Percentiles rank a stretch among this genome's conserved stretches.
Evolutionary conservation across 53 echinoderm and acorn worm species (phyloP).

Genomic region (Patiria pectinifera): DNA sequence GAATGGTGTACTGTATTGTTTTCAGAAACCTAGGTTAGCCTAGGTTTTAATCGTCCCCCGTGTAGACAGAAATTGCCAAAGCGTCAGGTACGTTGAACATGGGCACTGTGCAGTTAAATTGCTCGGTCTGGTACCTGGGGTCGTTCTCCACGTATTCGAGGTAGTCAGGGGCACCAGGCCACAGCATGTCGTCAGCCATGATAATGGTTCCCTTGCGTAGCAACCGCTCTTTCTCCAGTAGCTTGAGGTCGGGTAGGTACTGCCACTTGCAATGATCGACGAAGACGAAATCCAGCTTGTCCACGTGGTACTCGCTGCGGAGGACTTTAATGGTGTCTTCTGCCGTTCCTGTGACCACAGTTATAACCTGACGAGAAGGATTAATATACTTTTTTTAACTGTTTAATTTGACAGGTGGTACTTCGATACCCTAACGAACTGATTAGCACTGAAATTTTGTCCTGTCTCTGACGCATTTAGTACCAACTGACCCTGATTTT

Average conservation of each 20-base stretch:
- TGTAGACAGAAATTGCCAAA: background rate
- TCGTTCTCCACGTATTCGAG: conserved; percentile 52
- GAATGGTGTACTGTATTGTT: no score
- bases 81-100: background rate
- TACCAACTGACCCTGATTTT: no score
- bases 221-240: conserved; percentile 46
- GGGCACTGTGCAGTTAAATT: background rate
- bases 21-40: no score
- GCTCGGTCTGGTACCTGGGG: conserved; percentile 8
- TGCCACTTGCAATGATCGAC: conserved; percentile 65
- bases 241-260: conserved; percentile 66
- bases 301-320: conserved; percentile 10
- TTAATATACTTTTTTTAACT: no score
- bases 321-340: conserved; percentile 11
- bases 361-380: background rate
- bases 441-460: no score
- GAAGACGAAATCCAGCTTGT: conserved; percentile 57
- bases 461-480: no score
- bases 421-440: no score
- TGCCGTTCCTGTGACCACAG: background rate
- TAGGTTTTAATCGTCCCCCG: background rate
- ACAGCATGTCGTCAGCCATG: conserved; percentile 63
- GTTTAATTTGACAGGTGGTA: no score
- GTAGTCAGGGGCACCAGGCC: conserved; percentile 69
- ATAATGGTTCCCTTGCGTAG: conserved; percentile 60